Conservation (phyloP, 2,797 vertebrate species). For the Peromyscus aztecus region DNA sequence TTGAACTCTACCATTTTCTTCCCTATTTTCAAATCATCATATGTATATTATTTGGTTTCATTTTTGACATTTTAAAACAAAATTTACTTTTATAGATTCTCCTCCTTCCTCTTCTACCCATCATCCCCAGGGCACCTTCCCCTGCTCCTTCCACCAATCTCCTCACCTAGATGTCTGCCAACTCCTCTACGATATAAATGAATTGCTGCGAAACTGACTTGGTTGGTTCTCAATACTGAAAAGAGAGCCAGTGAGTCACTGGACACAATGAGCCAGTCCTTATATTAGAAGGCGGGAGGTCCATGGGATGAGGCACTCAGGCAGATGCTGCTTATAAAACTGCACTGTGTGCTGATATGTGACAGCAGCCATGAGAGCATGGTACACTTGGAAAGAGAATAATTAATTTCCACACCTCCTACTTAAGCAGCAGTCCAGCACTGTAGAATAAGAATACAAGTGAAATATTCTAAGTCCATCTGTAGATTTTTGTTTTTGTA, state of each 20-base stretch:
- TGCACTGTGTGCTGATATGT: slow-evolving; percentile 57
- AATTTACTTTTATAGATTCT: neutral
- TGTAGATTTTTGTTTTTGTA: slow-evolving; percentile 79
- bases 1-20: neutral
- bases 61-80: neutral
- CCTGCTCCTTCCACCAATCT: neutral
- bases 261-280: slow-evolving; percentile 12
- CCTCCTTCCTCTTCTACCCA: neutral
- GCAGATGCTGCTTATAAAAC: slow-evolving; percentile 69
- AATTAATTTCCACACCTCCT: slow-evolving; percentile 86
- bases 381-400: slow-evolving; percentile 77
- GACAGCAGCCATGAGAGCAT: slow-evolving; percentile 77
- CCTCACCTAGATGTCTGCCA: neutral
- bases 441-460: slow-evolving; percentile 80
- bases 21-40: neutral
- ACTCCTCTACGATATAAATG: neutral
- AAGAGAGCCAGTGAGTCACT: neutral
- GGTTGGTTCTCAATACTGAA: neutral
- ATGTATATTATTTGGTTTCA: neutral
- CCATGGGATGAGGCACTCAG: slow-evolving; percentile 25
- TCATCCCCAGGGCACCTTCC: neutral
- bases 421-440: slow-evolving; percentile 83
- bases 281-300: neutral
- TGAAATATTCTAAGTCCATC: slow-evolving; percentile 82
- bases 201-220: neutral